Evolutionary conservation across 2,797 vertebrate genomes (phyloP).

Genomic region (Premnoplex brunnescens): DNA sequence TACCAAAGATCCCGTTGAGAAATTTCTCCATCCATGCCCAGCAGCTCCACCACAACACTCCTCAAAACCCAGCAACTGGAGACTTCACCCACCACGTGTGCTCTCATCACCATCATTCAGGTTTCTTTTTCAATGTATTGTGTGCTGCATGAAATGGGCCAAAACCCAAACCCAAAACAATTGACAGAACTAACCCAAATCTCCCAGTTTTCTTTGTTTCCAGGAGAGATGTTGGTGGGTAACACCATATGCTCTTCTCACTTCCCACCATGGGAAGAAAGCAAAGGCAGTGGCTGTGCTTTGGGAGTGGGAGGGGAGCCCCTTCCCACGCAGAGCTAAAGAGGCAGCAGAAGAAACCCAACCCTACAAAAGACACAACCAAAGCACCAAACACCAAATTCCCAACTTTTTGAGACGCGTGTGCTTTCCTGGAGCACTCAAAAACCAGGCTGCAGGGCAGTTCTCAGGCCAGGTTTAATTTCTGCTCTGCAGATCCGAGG

Average conservation of each 20-base stretch:
- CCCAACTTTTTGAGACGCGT: fast-evolving
- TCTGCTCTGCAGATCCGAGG: background rate
- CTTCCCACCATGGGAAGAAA: background rate
- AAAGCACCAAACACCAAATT: background rate
- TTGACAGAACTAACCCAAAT: background rate
- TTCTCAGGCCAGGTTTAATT: constrained; percentile 28
- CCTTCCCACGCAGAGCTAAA: background rate
- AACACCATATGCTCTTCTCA: background rate
- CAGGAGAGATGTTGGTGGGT: background rate
- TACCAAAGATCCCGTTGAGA: background rate
- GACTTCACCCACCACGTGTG: background rate
- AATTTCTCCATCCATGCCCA: background rate
- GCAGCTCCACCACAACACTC: background rate
- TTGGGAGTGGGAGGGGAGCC: background rate
- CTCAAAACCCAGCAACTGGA: background rate
- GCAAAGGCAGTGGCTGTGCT: fast-evolving
- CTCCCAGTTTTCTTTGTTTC: background rate
- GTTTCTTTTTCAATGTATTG: background rate
- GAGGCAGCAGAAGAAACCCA: background rate
- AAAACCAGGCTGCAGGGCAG: background rate
- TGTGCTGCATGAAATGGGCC: fast-evolving
- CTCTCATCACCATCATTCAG: background rate
- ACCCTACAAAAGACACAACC: background rate
- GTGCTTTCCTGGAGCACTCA: fast-evolving
- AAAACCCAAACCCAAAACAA: background rate